Conservation (phyloP, 2,888 invertebrate species). For the Pristionchus japonicus region DNA sequence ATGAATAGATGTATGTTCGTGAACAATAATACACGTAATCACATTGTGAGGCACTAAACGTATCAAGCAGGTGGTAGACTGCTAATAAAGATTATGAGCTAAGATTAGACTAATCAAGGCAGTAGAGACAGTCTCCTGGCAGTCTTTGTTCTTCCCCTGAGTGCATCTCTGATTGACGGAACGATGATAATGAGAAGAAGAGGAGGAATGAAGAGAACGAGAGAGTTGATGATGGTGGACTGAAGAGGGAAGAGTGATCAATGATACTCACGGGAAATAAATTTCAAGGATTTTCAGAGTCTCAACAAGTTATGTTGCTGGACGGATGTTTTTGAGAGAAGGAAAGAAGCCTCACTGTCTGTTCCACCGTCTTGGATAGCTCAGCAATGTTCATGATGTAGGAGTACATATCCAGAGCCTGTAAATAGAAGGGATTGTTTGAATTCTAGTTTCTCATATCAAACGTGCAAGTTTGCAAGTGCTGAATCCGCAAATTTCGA, state of each 20-base stretch:
- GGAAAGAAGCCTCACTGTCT: background rate
- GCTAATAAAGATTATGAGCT: background rate
- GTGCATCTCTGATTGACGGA: slow-evolving; percentile 20
- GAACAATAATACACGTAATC: too few species aligned
- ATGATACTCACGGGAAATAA: background rate
- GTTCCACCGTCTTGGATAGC: background rate
- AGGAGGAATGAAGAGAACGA: background rate
- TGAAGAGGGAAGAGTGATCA: background rate
- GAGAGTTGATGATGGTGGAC: background rate
- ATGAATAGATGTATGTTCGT: too few species aligned
- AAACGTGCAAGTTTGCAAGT: background rate
- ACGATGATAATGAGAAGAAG: slow-evolving; percentile 9
- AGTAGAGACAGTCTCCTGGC: background rate
- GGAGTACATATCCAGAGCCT: background rate
- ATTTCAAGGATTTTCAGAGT: too few species aligned
- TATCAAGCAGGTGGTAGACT: background rate
- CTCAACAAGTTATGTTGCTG: too few species aligned
- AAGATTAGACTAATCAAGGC: background rate
- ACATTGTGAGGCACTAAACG: too few species aligned
- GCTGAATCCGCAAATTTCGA: background rate
- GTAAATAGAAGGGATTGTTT: background rate
- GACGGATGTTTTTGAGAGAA: too few species aligned
- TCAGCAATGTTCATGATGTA: background rate
- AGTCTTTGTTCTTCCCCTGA: slow-evolving; percentile 3
- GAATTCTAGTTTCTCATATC: background rate